These are phyloP conservation scores for Caloenas nicobarica DNA, from an alignment of 2,113 vertebrate genomes.

Conservation along the genomic window DNA sequence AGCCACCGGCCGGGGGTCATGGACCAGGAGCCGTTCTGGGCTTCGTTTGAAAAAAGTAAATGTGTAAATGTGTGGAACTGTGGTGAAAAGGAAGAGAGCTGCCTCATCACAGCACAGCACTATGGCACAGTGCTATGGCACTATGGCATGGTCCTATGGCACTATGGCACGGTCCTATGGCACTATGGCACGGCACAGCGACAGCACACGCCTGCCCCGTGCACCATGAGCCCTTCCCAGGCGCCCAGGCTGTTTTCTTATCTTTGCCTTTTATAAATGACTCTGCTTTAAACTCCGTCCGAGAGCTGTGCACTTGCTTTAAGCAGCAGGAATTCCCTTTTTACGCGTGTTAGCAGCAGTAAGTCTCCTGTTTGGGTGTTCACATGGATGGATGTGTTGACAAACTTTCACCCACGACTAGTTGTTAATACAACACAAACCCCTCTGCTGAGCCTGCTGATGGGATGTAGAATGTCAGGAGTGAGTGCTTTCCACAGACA, in stretches of 20 bases:
- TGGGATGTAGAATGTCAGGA: background rate
- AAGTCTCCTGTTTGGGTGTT: background rate
- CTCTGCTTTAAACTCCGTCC: background rate
- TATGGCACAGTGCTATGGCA: background rate
- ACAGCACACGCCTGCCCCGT: accelerated
- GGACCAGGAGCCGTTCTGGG: background rate
- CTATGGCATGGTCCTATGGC: too few species aligned
- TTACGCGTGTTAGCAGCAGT: accelerated
- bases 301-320: background rate
- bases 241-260: background rate
- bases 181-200: background rate
- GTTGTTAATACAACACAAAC: background rate
- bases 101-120: accelerated
- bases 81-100: background rate
- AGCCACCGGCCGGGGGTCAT: accelerated
- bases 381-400: background rate
- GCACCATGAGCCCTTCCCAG: background rate
- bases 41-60: background rate
- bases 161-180: too few species aligned
- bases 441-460: background rate
- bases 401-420: background rate
- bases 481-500: background rate
- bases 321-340: background rate
- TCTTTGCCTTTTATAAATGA: background rate
- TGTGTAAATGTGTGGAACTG: accelerated